These are phyloP conservation scores for Bombus turneri DNA, from an alignment of 1,140 invertebrate species.

Conservation along the genomic window DNA sequence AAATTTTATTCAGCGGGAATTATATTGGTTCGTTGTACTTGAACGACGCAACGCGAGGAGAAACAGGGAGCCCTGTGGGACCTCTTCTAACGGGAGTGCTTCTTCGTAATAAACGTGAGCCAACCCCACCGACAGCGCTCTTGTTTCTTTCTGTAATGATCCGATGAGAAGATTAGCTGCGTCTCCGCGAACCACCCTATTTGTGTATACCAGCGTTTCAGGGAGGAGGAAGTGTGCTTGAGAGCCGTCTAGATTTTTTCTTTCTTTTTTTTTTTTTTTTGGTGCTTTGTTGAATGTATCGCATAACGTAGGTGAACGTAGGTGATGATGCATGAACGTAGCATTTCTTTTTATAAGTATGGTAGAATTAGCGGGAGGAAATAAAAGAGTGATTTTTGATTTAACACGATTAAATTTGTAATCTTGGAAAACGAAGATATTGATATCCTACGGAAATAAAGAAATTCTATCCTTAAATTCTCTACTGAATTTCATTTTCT, in stretches of 20 bases:
- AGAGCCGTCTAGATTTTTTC: background rate
- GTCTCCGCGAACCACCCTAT: background rate
- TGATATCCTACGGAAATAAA: background rate
- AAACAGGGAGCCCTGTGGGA: background rate
- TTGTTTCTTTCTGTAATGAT: conserved; percentile 13
- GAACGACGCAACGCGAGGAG: background rate
- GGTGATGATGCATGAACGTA: too few species aligned
- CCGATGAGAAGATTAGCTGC: conserved; percentile 9
- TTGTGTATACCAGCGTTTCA: background rate
- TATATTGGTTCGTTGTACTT: conserved; percentile 53
- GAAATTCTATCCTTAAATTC: background rate
- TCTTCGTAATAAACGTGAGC: conserved; percentile 16
- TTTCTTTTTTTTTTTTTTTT: too few species aligned
- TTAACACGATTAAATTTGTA: background rate
- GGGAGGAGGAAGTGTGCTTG: background rate
- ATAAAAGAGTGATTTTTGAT: background rate
- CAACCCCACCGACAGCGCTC: background rate
- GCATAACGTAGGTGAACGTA: too few species aligned
- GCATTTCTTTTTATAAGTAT: too few species aligned
- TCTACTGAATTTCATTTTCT: too few species aligned
- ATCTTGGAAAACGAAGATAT: background rate
- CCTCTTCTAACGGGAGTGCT: conserved; percentile 8
- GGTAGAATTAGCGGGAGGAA: background rate
- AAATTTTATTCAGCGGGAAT: conserved; percentile 57
- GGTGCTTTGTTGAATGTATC: too few species aligned